Percentiles rank a stretch among this genome's conserved stretches.
These are phyloP conservation scores for Onychorhynchus coronatus DNA, from an alignment of 2,113 vertebrate species.

Conservation along the genomic window DNA sequence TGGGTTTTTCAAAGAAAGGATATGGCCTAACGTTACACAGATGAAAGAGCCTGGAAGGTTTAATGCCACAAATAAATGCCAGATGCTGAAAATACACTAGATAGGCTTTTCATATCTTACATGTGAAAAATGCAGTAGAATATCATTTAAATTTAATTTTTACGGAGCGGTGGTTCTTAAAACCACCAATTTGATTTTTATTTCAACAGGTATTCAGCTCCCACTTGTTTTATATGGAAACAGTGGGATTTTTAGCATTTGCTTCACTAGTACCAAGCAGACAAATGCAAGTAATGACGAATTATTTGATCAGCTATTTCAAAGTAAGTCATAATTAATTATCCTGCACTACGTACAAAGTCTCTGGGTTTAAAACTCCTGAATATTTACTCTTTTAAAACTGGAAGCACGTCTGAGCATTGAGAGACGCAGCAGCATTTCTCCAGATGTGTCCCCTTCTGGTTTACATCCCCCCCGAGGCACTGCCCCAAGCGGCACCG, in stretches of 20 bases:
- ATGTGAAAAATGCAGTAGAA: neutral
- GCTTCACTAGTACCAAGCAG: neutral
- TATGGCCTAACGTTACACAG: neutral
- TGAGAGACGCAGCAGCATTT: neutral
- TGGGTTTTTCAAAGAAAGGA: neutral
- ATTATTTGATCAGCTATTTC: neutral
- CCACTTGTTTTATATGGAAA: neutral
- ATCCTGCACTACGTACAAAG: neutral
- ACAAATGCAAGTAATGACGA: neutral
- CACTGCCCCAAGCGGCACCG: neutral
- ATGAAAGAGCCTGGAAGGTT: neutral
- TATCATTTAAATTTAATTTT: constrained; percentile 39
- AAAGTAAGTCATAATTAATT: neutral
- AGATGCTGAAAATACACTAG: neutral
- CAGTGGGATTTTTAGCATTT: neutral
- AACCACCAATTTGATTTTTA: neutral
- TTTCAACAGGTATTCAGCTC: neutral
- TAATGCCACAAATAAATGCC: neutral
- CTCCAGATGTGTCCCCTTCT: neutral
- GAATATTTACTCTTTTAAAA: neutral
- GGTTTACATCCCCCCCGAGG: neutral
- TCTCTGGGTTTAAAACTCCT: neutral
- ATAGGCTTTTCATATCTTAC: neutral
- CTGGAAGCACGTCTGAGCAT: neutral
- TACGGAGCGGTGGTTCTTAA: neutral